A percentile compares a stretch with the other conserved stretches of the same genome.
Evolutionary conservation across 2,113 vertebrate species (phyloP).

Genomic region (Silurus glanis): DNA sequence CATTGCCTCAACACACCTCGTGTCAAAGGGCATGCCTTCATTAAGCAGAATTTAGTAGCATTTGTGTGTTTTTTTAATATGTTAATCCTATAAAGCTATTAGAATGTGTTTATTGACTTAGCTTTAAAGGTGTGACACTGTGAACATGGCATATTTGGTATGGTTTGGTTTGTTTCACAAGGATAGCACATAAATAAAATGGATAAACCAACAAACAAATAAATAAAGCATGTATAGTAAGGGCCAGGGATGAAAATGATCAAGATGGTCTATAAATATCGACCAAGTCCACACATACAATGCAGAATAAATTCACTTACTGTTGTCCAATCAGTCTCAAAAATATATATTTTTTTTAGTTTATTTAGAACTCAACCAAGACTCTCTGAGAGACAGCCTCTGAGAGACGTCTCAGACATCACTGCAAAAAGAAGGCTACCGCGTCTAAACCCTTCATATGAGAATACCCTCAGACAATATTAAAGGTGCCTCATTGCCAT

Average conservation of each 20-base stretch:
- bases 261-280: too few species aligned
- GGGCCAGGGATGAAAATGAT: background rate
- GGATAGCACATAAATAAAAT: background rate
- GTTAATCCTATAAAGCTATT: background rate
- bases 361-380: background rate
- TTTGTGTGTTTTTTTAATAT: background rate
- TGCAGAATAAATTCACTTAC: background rate
- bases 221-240: background rate
- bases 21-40: background rate
- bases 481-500: background rate
- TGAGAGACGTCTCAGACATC: too few species aligned
- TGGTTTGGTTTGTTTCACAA: background rate
- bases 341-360: background rate
- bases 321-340: background rate
- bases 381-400: background rate
- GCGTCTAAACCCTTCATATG: background rate
- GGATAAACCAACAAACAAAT: background rate
- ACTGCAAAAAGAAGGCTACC: background rate
- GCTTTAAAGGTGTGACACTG: background rate
- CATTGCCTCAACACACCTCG: background rate
- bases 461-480: background rate
- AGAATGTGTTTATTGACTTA: slow-evolving; percentile 7
- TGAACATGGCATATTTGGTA: background rate
- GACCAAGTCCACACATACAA: background rate
- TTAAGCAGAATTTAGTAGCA: background rate